Percentiles rank a stretch among this genome's conserved stretches.
Evolutionary conservation across 2,888 invertebrate species (phyloP).

Genomic region (Synanthedon formicaeformis): DNA sequence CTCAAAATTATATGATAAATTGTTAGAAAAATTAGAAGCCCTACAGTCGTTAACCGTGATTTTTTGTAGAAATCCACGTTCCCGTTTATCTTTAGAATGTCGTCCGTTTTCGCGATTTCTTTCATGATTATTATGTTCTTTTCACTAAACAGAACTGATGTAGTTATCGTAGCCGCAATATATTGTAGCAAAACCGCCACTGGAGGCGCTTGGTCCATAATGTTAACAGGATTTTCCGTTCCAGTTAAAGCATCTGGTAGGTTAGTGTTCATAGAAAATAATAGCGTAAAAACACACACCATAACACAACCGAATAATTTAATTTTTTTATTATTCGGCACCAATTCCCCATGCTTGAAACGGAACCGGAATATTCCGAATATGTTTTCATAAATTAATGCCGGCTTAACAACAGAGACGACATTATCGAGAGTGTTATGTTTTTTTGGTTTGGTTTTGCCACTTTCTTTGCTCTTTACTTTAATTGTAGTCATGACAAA

Average conservation of each 20-base stretch:
- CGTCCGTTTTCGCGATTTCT: slow-evolving; percentile 2
- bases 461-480: background rate
- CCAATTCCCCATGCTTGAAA: background rate
- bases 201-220: slow-evolving; percentile 2
- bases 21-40: background rate
- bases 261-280: background rate
- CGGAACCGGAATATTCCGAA: slow-evolving; percentile 8
- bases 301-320: slow-evolving; percentile 5
- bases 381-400: slow-evolving; percentile 1
- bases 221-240: background rate
- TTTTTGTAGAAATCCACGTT: slow-evolving; percentile 1
- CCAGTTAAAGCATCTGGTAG: background rate
- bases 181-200: slow-evolving; percentile 2
- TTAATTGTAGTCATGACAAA: background rate
- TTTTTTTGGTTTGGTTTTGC: background rate
- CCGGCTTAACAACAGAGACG: background rate
- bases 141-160: slow-evolving; percentile 1
- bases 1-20: background rate
- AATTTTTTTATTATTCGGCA: background rate
- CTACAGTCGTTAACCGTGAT: background rate
- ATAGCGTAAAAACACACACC: background rate
- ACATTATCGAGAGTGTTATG: background rate
- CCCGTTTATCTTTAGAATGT: background rate
- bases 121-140: slow-evolving; percentile 3
- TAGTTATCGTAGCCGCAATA: background rate